Evolutionary conservation across 2,888 invertebrate species (phyloP).

Genomic region (Oscheius sp.): DNA sequence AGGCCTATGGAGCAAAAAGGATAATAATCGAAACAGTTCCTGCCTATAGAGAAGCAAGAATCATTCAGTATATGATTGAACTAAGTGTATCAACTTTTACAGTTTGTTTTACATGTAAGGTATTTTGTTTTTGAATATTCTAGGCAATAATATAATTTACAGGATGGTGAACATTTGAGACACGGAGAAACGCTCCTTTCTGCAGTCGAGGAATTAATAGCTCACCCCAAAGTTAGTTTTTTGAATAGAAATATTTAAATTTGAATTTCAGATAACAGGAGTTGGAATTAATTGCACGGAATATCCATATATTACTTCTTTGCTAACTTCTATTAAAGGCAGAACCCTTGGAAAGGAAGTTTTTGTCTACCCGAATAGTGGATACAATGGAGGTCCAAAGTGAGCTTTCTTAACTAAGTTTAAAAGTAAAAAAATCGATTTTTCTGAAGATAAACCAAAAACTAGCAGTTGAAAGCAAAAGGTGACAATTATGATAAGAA

Average conservation of each 20-base stretch:
- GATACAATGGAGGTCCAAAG: not conserved
- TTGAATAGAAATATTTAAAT: not conserved
- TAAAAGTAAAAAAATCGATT: not conserved
- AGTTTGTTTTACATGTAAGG: conserved; percentile 20
- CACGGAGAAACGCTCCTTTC: conserved; percentile 4
- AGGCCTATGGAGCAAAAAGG: not conserved
- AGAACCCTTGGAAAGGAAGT: not conserved
- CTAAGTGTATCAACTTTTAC: not conserved
- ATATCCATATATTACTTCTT: not conserved
- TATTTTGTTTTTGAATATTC: not conserved
- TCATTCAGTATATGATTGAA: not conserved
- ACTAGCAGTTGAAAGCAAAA: not conserved
- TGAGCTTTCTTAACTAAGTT: not conserved
- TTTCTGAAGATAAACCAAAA: not conserved
- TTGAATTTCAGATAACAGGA: conserved; percentile 12
- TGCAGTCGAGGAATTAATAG: not conserved
- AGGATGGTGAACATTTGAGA: conserved; percentile 6
- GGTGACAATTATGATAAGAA: not conserved
- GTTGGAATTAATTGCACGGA: conserved; percentile 25
- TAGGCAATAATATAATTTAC: not conserved
- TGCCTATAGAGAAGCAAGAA: not conserved
- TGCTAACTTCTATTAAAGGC: conserved; percentile 11
- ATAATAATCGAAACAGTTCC: conserved; percentile 20
- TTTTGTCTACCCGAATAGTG: conserved; percentile 24
- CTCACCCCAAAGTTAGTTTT: not conserved